These are phyloP conservation scores for Malacoraja senta DNA, from an alignment of 2,797 vertebrate genomes.

Conservation along the genomic window DNA sequence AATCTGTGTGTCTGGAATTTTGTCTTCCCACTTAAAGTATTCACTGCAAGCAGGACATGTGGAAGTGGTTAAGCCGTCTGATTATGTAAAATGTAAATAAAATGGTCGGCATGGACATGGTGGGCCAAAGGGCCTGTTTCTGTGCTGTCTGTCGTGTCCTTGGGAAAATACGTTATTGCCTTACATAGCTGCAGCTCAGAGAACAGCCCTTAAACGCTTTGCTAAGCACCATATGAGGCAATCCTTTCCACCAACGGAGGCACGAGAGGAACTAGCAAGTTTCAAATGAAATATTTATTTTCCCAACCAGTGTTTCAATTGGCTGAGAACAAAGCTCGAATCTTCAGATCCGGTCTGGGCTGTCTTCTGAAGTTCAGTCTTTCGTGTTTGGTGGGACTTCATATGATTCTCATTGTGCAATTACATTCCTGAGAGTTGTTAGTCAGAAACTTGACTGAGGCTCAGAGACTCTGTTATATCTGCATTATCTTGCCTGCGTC, in stretches of 20 bases:
- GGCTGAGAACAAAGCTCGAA: neutral
- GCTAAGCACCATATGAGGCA: neutral
- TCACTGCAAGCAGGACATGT: too few relatives aligned
- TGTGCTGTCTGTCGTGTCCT: neutral
- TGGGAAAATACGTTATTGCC: neutral
- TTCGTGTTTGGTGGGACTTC: neutral
- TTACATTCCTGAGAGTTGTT: neutral
- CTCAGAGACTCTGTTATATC: neutral
- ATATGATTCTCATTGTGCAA: slow-evolving; percentile 2
- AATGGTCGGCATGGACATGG: too few relatives aligned
- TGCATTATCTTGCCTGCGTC: neutral
- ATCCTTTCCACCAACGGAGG: neutral
- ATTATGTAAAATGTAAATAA: too few relatives aligned
- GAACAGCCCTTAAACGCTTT: neutral
- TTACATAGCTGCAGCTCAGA: neutral
- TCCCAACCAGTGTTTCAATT: neutral
- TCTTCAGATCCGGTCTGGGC: neutral
- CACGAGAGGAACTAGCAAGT: neutral
- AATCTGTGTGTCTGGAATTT: too few relatives aligned
- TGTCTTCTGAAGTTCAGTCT: neutral
- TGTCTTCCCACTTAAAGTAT: too few relatives aligned
- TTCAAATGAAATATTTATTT: neutral
- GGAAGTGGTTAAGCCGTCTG: too few relatives aligned
- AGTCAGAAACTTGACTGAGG: neutral
- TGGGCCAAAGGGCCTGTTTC: too few relatives aligned